Conservation (phyloP, 2,797 vertebrate genomes). For the Fundulus diaphanus region DNA sequence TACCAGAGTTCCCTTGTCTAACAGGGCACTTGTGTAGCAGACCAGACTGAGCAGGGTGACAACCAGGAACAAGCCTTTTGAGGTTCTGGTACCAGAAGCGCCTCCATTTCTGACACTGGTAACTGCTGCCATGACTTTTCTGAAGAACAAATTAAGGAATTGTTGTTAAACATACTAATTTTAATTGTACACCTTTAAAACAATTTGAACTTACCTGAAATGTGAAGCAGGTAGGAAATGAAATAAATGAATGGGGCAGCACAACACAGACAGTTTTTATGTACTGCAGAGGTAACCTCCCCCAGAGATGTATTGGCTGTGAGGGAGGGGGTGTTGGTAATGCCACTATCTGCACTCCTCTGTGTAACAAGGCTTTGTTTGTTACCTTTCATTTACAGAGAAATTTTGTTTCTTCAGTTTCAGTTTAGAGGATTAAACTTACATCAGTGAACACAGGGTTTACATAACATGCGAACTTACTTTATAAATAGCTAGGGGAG, state of each 20-base stretch:
- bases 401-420: background rate
- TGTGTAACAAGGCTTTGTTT: background rate
- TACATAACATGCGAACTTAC: background rate
- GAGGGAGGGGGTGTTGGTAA: background rate
- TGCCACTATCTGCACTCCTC: background rate
- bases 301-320: background rate
- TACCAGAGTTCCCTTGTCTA: background rate
- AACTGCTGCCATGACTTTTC: slow-evolving; percentile 22
- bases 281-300: background rate
- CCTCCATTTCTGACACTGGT: slow-evolving; percentile 10
- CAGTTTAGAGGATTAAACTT: background rate
- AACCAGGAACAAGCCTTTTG: slow-evolving; percentile 17
- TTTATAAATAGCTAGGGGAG: rapidly evolving
- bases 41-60: slow-evolving; percentile 35
- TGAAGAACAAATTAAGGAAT: background rate
- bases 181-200: background rate
- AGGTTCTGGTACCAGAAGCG: background rate
- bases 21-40: background rate
- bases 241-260: background rate
- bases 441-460: background rate
- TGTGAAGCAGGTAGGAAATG: background rate
- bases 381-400: background rate
- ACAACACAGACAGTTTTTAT: background rate
- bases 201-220: background rate
- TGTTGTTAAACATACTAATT: background rate